Base-by-base conservation (phyloP, 2,113 vertebrate species). In the Emydura subglobosa region DNA sequence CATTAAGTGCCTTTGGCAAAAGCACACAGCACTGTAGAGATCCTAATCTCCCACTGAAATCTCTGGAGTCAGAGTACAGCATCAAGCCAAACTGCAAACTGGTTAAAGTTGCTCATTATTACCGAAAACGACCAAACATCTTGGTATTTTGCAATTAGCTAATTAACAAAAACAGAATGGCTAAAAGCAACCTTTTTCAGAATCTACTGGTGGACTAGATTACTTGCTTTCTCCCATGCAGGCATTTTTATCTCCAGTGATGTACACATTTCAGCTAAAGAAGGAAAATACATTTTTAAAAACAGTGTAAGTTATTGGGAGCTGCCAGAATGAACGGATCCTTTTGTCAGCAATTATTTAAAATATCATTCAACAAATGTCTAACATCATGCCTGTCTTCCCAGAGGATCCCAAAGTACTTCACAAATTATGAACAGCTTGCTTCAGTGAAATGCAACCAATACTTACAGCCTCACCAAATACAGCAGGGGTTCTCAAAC, bases 311-410 rank as follows among this genome's bases (percentile, higher is more conserved):
- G 94, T 87, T 95, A 88, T 86, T 61, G 59, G 78, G 85, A 97
- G 57, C 91, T 83, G 93, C 93, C 83, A 94, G 74, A 78, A 91
- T 22, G 88, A 91, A 89, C 72, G 85, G 47, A 96, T 85, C 82
- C 89, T 95, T 89, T 94, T 93, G 95, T 91, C 5, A 95, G 91
- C 68, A 82, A 93, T 94, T 97, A 97, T 96, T 97, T 97, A 95
- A 96, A 92, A 96, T 89, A 92, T 55, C 88, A 59, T 86, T 95
- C 94, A 85, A 42, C 79, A 94, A 94, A 76, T 76, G 81, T 92
- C 94, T 94, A 96, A 94, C 92, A 95, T 51, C 84, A 31, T 81
- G 31, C 83, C 83, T 93, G 85, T n/a, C 1, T 0, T 0, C 47
- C 85, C 61, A 85, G 50, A 94, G 79, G 79, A 95, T 84, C 53